Base-by-base conservation (phyloP, 2,797 vertebrate species). In the Synanceia verrucosa region DNA sequence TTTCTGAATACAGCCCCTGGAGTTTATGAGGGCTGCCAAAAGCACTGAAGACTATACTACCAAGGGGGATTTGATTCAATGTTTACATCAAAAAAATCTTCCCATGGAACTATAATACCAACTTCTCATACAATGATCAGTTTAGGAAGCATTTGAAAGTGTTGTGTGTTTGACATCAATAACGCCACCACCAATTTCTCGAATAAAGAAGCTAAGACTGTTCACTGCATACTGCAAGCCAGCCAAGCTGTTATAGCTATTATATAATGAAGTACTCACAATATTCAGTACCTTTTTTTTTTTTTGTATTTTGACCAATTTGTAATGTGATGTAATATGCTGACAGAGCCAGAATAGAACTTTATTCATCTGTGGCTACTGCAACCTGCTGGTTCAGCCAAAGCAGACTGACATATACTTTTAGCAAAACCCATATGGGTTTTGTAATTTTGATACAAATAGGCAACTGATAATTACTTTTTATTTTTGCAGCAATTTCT, bases 311-410 rank as follows among this genome's bases (percentile, higher is more conserved):
- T 61, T 21, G 37, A 19, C 29, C 28, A 33, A 16, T 31, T 36
- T 60, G 8, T 28, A n/a, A n/a, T n/a, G n/a, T n/a, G n/a, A 5
- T 55, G 28, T 46, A 33, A 57, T 37, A 23, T 5, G 41, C 65
- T 63, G 52, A 47, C 52, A 26, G 24, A 18, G 43, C 6, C 23
- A 24, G 10, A 57, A 29, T 2, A 21, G 26, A 71, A 44, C 44
- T 70, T 70, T 43, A 57, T 57, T 47, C 53, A 77, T 11, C 60
- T 65, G 29, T 28, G 18, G 24, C 19, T 29, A 34, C n/a, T 7
- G 12, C 43, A 39, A 31, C 53, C 31, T 67, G 41, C 65, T 62
- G 61, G 19, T 52, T 37, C 34, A 64, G 58, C 41, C 56, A 29
- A 65, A 56, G 14, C 28, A 26, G 29, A 31, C 21, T 24, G 29